A percentile compares a stretch with the other conserved stretches of the same genome.
Conservation (phyloP, 1,140 invertebrate species). For the Zaprionus davidi region DNA sequence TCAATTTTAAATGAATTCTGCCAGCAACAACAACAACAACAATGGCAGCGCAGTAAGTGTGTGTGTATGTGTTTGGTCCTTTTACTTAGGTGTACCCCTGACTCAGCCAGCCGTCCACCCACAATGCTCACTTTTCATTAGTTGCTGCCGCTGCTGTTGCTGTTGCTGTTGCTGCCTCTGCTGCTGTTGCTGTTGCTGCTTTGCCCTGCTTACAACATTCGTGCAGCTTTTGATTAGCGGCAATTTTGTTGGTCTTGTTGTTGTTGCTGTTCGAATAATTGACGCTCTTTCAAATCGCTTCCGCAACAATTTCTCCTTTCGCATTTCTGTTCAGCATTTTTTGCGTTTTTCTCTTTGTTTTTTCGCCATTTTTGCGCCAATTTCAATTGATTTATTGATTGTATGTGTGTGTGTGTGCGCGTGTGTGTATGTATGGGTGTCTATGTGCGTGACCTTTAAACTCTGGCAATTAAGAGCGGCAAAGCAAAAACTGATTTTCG, state of each 20-base stretch:
- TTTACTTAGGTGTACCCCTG: constrained; percentile 49
- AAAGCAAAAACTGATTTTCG: not conserved
- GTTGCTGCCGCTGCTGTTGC: constrained; percentile 35
- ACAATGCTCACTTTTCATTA: constrained; percentile 60
- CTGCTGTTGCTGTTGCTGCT: constrained; percentile 15
- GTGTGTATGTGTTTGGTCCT: constrained; percentile 47
- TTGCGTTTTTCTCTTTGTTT: constrained; percentile 10
- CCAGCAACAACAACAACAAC: constrained; percentile 48
- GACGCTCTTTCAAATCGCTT: constrained; percentile 42
- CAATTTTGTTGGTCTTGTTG: constrained; percentile 57
- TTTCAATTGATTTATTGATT: constrained; percentile 63
- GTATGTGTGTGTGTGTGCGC: constrained; percentile 21
- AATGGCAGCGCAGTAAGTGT: constrained; percentile 8
- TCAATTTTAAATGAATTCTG: constrained; percentile 81
- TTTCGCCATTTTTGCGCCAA: constrained; percentile 23
- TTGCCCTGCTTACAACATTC: constrained; percentile 60
- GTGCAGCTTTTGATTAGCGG: constrained; percentile 74
- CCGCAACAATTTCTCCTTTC: constrained; percentile 44
- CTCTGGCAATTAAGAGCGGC: constrained; percentile 35
- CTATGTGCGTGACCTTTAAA: constrained; percentile 37
- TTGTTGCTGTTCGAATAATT: constrained; percentile 41
- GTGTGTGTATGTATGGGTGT: constrained; percentile 19
- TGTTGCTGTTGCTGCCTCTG: constrained; percentile 7
- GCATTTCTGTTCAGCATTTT: constrained; percentile 17
- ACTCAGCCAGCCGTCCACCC: not conserved